Evolutionary conservation across 2,113 vertebrate species (phyloP), one percentile per base, ranked within the genome.

Genomic region (Ctenodactylus gundi): DNA sequence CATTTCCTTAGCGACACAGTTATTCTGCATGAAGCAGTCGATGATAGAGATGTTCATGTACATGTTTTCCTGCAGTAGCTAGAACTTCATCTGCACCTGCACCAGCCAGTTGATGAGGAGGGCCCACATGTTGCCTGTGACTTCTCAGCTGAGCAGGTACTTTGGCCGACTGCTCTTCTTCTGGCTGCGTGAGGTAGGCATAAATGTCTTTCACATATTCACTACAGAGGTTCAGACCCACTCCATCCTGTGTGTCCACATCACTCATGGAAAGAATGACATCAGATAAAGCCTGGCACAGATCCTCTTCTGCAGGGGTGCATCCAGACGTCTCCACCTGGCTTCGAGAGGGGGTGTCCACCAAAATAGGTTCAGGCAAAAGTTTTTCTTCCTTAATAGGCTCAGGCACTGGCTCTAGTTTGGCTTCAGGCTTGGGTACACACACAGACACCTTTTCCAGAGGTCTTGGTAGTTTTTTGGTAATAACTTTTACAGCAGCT

Each of bases 191-290:
- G 60, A 99, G 95, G 49, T 99, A 99, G 25, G 97, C 97, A 97
- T 99, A 99, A 94, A 99, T 99, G 29, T 99, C 98, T 73, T 99
- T 99, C 15, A 98, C 98, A 20, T 98, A 99, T 96, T 98, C 98
- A 67, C 98, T 98, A 95, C 98, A 99, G 84, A 98, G 97, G 97
- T 98, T 98, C 76, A 98, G 98, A 78, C 99, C 98, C 4, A 97
- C 97, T 4, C 90, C 95, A 20, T 98, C 98, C 5, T 99, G 98
- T 0, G 86, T 98, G 83, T 99, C 98, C 7, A 98, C 97, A 41
- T 99, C 98, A 94, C 97, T 97, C 83, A 98, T 85, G 7, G 98
- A 97, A 36, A 99, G 97, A 18, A 99, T 95, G 60, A 98, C 97
- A n/a, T 98, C 96, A 2, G 99, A 99, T 96, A 99, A 99, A 4